Evolutionary conservation across 2,888 invertebrate species (phyloP), one percentile per base, ranked within the genome.

Genomic region (Lepidochrysops patricia): DNA sequence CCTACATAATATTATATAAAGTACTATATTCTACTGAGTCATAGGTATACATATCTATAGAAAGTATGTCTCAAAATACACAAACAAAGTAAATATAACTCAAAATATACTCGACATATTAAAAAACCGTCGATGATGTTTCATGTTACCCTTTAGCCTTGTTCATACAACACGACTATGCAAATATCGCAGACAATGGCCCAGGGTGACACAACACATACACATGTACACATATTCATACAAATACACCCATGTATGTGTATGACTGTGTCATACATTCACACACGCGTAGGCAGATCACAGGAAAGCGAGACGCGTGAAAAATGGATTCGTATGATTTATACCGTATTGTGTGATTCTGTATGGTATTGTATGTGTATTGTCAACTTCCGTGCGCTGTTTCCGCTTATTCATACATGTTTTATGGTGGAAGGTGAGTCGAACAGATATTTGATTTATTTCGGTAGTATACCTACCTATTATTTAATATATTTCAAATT

Each of bases 291-390:
- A 19, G 43, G 43, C 43, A 23, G 19, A 43, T 43, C 23, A 43
- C 43, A 43, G 43, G 43, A 43, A 19, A 43, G 43, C 43, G 43
- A 43, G 43, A 43, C 9, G 43, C 43, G 43, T 43, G 43, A 43
- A 43, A 43, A 43, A 43, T 43, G 3, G 19, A 43, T 29, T 29
- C 9, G 29, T 29, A 6, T 43, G 43, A 43, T 43, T 43, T 43
- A 43, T 43, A 43, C 19, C 13, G 43, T 19, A 43, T 43, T 43
- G 43, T 43, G 37, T 43, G 43, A 43, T 43, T 43, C 5, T 43
- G 43, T 43, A 43, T 19, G 19, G 43, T 43, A 43, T 43, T 43
- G 37, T 43, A 19, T 19, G 19, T 15, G 37, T 19, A 15, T 43
- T 43, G 43, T 43, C 43, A 12, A 43, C 43, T 43, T 43, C 43